Percentiles rank a stretch among this genome's conserved stretches.
These are phyloP conservation scores for Oscheius sp. DNA, from an alignment of 2,888 invertebrate genomes.

Conservation along the genomic window DNA sequence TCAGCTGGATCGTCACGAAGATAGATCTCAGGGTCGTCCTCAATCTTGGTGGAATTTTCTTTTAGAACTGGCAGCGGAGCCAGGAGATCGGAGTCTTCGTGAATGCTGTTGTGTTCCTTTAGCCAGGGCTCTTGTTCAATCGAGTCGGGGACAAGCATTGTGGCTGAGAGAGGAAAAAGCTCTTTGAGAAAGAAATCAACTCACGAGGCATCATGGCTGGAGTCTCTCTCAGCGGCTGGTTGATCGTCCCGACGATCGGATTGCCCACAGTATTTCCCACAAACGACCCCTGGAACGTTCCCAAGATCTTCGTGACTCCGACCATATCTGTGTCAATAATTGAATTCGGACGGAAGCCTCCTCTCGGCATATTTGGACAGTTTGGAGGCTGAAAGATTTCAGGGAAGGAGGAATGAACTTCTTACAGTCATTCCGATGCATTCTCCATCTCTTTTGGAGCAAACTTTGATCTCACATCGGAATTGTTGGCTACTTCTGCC, in stretches of 20 bases:
- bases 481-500: constrained; percentile 61
- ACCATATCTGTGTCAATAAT: constrained; percentile 28
- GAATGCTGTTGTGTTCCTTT: constrained; percentile 22
- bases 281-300: constrained; percentile 23
- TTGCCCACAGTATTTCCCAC: constrained; percentile 7
- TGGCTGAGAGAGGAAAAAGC: not conserved
- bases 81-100: constrained; percentile 2
- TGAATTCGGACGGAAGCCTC: constrained; percentile 40
- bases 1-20: constrained; percentile 6
- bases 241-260: not conserved
- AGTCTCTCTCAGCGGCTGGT: not conserved
- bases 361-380: constrained; percentile 40
- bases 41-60: not conserved
- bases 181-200: not conserved
- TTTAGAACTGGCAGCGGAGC: not conserved
- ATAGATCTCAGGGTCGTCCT: not conserved
- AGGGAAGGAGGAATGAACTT: not conserved
- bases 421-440: constrained; percentile 62
- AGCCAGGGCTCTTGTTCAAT: constrained; percentile 11
- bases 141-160: not conserved
- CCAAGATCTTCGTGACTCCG: constrained; percentile 11
- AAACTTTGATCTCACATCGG: constrained; percentile 65
- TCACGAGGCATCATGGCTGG: not conserved
- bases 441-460: constrained; percentile 63
- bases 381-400: constrained; percentile 50